phyloP scores from a whole-genome alignment of 2,113 vertebrate genomes.

The Acinonyx jubatus region DNA sequence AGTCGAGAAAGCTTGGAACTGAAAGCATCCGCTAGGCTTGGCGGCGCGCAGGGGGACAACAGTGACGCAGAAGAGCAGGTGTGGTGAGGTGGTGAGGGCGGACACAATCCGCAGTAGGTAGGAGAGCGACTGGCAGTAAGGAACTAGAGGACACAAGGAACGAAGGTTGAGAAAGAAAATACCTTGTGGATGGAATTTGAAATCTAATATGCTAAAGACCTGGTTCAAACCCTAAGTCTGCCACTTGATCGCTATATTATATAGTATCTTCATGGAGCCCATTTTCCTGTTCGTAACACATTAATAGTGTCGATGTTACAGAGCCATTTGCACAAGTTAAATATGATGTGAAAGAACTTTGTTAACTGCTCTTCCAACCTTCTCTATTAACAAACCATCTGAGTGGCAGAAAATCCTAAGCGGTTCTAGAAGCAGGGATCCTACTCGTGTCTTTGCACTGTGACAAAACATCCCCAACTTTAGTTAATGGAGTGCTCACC shows the following conservation, averaged over 20 bases:
- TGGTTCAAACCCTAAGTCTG: not conserved
- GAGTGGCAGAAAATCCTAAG: not conserved
- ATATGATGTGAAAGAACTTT: not conserved
- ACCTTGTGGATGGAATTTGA: not conserved
- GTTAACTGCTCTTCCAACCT: not conserved
- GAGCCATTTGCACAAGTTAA: not conserved
- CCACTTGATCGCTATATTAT: not conserved
- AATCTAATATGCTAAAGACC: not conserved
- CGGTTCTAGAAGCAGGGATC: not conserved
- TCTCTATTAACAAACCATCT: slow-evolving; percentile 1
- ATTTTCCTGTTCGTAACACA: not conserved
- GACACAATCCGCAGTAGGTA: not conserved
- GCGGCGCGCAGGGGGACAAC: not conserved
- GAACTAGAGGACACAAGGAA: not conserved
- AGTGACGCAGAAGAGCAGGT: not conserved
- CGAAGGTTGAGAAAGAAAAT: not conserved
- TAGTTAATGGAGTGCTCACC: not conserved
- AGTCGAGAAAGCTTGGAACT: not conserved
- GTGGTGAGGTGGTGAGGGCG: not conserved
- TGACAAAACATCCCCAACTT: not conserved
- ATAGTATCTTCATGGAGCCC: not conserved
- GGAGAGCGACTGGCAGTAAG: not conserved
- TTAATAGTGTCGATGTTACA: not conserved
- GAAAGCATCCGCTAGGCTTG: not conserved
- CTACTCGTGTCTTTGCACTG: not conserved